Base-by-base conservation (phyloP, 2,113 vertebrate species). In the Salvelinus fontinalis region DNA sequence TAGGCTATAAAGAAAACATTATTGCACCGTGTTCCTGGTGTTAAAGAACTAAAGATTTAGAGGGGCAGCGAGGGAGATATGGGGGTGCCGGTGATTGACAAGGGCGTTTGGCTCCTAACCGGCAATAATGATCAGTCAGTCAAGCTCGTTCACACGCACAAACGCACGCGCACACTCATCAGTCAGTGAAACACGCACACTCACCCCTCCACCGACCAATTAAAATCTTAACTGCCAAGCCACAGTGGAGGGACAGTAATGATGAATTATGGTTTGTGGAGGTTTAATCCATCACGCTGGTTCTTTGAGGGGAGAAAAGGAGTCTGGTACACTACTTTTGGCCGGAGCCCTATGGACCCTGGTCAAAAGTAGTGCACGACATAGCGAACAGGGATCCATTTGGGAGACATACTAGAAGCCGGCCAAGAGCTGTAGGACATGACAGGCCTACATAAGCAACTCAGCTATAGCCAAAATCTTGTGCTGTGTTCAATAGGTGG, bases 181-280 rank as follows among this genome's bases (percentile, higher is more conserved):
- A 76, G 75, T 71, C 67, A 68, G 71, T 13, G 39, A 44, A 44
- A 44, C 39, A 44, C 39, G 8, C 8, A 39, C 39, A 44, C 39
- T 44, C 9, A 11, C 51, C 12, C 51, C 12, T 54, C 51, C 16
- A 54, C 14, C 14, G 51, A 4, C 51, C 86, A 86, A 89, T 88
- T 88, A 89, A 80, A 88, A 82, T 75, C 70, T 75, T 87, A 80
- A 90, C 84, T 82, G 77, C 66, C 29, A 87, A 79, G 75, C 79
- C n/a, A 75, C 59, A 59, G 60, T 74, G 31, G 70, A 73, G 59
- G 68, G 75, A 79, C 71, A 72, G 71, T 81, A 79, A 84, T 81
- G 83, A 88, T 85, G 75, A 88, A 85, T 84, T 85, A 89, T 77
- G 78, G 66, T 75, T 76, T 76, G 71, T 73, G 48, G 70, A 9